Evolutionary conservation across 2,888 invertebrate genomes (phyloP), one percentile per base, ranked within the genome.

Genomic region (Congeria kusceri): DNA sequence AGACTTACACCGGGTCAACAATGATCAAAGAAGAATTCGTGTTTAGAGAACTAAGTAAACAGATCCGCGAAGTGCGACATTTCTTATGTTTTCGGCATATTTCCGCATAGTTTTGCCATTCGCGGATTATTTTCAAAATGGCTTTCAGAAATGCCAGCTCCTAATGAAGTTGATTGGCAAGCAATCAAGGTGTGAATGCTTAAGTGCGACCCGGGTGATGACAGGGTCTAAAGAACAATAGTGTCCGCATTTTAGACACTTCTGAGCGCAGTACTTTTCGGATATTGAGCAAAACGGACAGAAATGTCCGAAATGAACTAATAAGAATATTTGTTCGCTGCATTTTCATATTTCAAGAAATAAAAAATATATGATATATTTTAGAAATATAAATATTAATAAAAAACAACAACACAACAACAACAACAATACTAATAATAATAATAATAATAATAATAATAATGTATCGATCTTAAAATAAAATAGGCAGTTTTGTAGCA

Each of bases 1-100:
- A 67, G 67, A 66, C 27, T 67, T 67, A 67, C 61, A 67, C 15
- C 62, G 62, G 46, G 61, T 74, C 67, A 46, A 4, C 44, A 56
- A 62, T 67, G 53, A 67, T 62, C 13, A 56, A 56, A 44, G 27
- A 56, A 67, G 57, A 67, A 62, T 28, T 44, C 46, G 27, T 74
- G 67, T 74, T 74, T 74, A 46, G 32, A 20, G 62, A 44, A 62
- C 56, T 67, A 62, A 62, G 56, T 67, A 67, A 74, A 74, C 73
- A 74, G 27, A 47, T 18, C 23, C 39, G 46, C n/a, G 23, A 64
- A 23, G 58, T 72, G 66, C 7, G 49, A 67, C 63, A 64, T 66
- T 47, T 47, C 46, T 25, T 23, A 56, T 56, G 49, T 39, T 23
- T 53, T 23, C 53, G 13, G 20, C 53, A 53, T 53, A 53, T 53